Percentiles rank a stretch among this genome's conserved stretches.
Evolutionary conservation across 2,888 invertebrate genomes (phyloP).

Genomic region (Eustalomyia histrio): DNA sequence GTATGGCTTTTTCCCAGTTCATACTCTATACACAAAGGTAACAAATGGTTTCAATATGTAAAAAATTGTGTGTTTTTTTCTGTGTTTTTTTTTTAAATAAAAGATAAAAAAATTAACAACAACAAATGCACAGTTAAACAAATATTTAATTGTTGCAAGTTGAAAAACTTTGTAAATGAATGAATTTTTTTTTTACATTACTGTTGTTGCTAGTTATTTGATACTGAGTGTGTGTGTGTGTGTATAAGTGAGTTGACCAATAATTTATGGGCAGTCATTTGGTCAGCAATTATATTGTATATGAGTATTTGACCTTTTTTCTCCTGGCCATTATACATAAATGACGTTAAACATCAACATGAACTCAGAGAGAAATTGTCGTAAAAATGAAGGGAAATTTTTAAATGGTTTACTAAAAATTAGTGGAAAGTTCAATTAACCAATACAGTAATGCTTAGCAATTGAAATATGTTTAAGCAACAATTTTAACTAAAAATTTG

Average conservation of each 20-base stretch:
- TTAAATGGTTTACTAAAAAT: no score
- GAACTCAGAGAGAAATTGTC: constrained; percentile 12
- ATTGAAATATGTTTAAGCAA: no score
- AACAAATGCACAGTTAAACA: constrained; percentile 73
- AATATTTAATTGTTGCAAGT: constrained; percentile 78
- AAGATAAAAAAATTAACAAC: constrained; percentile 65
- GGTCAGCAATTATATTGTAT: constrained; percentile 73
- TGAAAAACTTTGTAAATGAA: constrained; percentile 37
- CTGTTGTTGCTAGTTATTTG: neutral
- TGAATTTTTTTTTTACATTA: constrained; percentile 15
- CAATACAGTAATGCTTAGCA: no score
- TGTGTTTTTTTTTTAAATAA: constrained; percentile 63
- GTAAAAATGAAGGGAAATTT: neutral
- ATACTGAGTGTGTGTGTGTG: constrained; percentile 7
- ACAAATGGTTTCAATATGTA: constrained; percentile 62
- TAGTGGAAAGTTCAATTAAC: no score
- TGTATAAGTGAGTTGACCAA: constrained; percentile 71
- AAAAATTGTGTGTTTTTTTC: constrained; percentile 48
- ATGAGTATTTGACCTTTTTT: constrained; percentile 63
- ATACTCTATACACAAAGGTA: constrained; percentile 59
- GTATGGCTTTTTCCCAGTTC: constrained; percentile 16
- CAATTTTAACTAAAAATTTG: no score
- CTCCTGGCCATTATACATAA: constrained; percentile 51
- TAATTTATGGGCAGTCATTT: constrained; percentile 78
- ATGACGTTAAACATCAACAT: constrained; percentile 49